Evolutionary conservation across 37 sponge, comb jelly and placozoan species (phyloP), one percentile per base, ranked within the genome.

Genomic region (Ianthella basta): DNA sequence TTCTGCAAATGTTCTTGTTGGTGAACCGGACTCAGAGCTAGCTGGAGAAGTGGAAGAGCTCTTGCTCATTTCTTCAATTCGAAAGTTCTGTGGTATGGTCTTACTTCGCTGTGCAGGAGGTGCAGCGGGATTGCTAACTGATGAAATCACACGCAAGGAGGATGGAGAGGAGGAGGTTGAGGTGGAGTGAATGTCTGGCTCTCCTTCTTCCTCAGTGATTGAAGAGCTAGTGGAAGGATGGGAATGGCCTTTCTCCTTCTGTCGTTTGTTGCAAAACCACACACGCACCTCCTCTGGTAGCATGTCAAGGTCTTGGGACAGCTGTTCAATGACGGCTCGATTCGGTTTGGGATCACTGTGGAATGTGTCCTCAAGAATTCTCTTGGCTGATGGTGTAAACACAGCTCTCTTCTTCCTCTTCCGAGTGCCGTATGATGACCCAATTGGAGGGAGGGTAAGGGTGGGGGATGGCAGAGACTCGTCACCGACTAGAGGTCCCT

Each of bases 251-350:
- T 90, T 89, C 64, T 80, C 66, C 85, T 95, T 95, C 86, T 95
- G 96, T 1, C 96, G 74, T 64, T 95, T 95, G 91, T 95, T 95
- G 80, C 96, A 95, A 40, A 95, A 95, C 96, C 96, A 95, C 35
- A 95, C 92, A 1, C 96, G 85, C 41, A 95, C 92, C 84, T 95
- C 96, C 60, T 95, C 96, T 6, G 93, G 93, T 0, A 95, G 92
- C 19, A 95, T 83, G 63, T 86, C 92, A 6, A 92, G 89, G 18
- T 95, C 79, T 33, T 86, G 67, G 36, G 96, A 86, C 15, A 95
- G 66, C 24, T 60, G 66, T 57, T 95, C 96, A 34, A 95, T 89
- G 39, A 78, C 33, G 21, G 72, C 72, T 39, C 96, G 90, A 50
- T 90, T 90, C 29, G 96, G 96, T 15, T 88, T 72, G 1, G 91